Evolutionary conservation across 2,888 invertebrate genomes (phyloP), one percentile per base, ranked within the genome.

Genomic region (Drosophila flavopinicola): DNA sequence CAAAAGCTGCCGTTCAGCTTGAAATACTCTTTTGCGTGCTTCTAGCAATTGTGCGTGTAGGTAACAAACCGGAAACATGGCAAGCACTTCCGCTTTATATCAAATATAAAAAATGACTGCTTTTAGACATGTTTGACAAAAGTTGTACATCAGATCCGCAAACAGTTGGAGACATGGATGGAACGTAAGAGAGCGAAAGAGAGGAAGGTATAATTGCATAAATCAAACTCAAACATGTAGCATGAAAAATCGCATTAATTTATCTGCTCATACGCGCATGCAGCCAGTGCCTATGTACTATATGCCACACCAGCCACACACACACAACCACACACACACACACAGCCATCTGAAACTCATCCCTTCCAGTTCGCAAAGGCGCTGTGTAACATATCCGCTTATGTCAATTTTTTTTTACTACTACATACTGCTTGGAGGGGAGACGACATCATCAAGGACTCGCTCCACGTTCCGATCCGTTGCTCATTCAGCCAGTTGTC

Each of bases 161-260:
- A n/a, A 10, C 25, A 42, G 52, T 11, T 20, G 24, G 11, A 3
- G n/a, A 13, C 11, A 10, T 20, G 4, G 6, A 0, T 17, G 3
- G 24, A 2, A 7, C 4, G 13, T 9, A 9, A 6, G 9, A 13
- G 20, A 15, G 10, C 6, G 25, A 7, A 3, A 6, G 30, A 66
- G 53, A 42, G 35, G 35, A 51, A 64, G 56, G 83, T 77, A 85
- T 87, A 88, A 88, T 88, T 87, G 78, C 85, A 88, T 88, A 88
- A 88, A 88, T 88, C 87, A 88, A 88, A 87, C 86, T 84, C 77
- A 77, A 71, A 72, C 80, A 77, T 70, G 74, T 74, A 74, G 78
- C 88, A 87, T 88, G 84, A 89, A 85, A 88, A 89, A 88, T 89
- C 82, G 79, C 69, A 89, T 89, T 88, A 87, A 89, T 88, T 88